A percentile compares a stretch with the other conserved stretches of the same genome.
Conservation (phyloP, 2,797 vertebrate genomes). For the Gambelia wislizenii region DNA sequence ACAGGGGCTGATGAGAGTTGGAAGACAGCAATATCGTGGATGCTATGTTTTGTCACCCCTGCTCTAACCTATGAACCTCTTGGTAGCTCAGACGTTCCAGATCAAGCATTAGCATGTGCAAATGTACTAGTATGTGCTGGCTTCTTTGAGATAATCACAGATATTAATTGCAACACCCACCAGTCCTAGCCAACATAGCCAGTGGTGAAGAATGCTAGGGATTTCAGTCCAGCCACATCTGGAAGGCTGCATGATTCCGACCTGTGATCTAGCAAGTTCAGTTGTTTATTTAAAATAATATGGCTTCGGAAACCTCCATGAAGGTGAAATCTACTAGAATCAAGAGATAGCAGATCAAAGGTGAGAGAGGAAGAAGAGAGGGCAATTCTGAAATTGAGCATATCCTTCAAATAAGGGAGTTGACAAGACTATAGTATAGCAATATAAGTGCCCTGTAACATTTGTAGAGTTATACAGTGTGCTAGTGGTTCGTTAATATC, state of each 20-base stretch:
- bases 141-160: not conserved
- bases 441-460: not conserved
- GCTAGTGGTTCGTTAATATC: not conserved
- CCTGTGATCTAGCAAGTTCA: too few species aligned
- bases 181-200: too few species aligned
- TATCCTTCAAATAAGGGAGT: not conserved
- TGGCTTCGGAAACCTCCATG: not conserved
- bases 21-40: too few species aligned
- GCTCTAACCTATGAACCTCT: not conserved
- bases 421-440: not conserved
- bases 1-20: too few species aligned
- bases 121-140: not conserved
- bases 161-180: too few species aligned
- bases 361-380: not conserved
- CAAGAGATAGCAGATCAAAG: not conserved
- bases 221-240: too few species aligned
- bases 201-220: too few species aligned
- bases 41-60: too few species aligned
- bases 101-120: not conserved
- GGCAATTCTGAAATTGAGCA: not conserved
- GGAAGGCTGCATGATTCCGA: too few species aligned
- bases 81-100: not conserved
- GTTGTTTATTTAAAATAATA: not conserved
- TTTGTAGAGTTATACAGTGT: not conserved
- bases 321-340: not conserved